Percentiles rank a stretch among this genome's conserved stretches.
Evolutionary conservation across 2,113 vertebrate species (phyloP).

Genomic region (Haemorhous mexicanus): DNA sequence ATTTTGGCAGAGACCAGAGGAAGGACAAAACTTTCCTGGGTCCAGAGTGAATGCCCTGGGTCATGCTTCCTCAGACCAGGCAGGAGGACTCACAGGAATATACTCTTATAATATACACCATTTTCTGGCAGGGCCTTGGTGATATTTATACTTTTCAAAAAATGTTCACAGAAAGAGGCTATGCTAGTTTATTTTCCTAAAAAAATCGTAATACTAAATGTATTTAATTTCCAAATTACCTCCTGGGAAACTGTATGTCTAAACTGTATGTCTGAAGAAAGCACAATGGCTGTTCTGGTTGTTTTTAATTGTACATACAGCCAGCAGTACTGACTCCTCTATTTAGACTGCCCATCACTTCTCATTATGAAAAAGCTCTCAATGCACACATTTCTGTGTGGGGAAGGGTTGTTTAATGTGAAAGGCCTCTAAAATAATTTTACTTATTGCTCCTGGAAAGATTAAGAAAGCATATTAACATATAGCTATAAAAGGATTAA

Average conservation of each 20-base stretch:
- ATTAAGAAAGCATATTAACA: not conserved
- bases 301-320: not conserved
- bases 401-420: not conserved
- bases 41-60: not conserved
- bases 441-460: not conserved
- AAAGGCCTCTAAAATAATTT: not conserved
- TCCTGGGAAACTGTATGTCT: not conserved
- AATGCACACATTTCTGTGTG: not conserved
- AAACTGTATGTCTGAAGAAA: not conserved
- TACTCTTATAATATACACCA: not conserved
- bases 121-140: not conserved
- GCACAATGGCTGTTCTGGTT: not conserved
- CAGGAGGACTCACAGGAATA: not conserved
- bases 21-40: not conserved
- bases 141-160: not conserved
- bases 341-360: not conserved
- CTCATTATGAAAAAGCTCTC: not conserved
- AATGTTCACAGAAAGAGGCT: not conserved
- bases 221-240: not conserved
- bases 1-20: not conserved
- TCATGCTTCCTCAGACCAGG: not conserved
- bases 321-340: not conserved
- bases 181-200: not conserved
- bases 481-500: not conserved
- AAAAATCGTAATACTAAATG: not conserved